Percentiles rank a stretch among this genome's conserved stretches.
Conservation (phyloP, 2,888 invertebrate genomes). For the Xestia rhomboidea region DNA sequence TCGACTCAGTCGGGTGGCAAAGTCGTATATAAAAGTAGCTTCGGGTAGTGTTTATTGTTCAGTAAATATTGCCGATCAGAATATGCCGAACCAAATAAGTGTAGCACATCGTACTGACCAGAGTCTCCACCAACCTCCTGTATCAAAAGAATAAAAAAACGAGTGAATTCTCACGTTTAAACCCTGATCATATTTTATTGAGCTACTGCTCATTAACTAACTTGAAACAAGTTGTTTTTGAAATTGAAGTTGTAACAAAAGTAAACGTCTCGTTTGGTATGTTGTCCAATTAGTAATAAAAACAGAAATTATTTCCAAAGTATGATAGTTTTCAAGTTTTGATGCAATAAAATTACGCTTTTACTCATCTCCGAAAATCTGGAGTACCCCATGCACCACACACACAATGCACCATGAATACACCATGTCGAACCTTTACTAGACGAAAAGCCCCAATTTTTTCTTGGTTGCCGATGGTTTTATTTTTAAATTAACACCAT, state of each 20-base stretch:
- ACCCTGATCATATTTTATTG: not conserved
- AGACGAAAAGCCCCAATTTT: not conserved
- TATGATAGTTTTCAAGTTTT: too few species aligned
- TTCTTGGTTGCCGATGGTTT: not conserved
- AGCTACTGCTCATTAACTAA: not conserved
- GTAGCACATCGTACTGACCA: not conserved
- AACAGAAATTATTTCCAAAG: not conserved
- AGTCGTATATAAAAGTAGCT: too few species aligned
- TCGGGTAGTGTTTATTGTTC: too few species aligned
- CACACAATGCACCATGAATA: too few species aligned
- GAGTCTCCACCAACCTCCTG: too few species aligned
- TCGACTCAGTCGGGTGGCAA: not conserved
- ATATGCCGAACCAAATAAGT: too few species aligned
- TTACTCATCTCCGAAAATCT: not conserved
- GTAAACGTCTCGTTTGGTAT: too few species aligned
- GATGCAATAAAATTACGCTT: too few species aligned
- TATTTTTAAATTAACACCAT: not conserved
- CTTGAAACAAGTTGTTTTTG: too few species aligned
- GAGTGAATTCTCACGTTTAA: not conserved
- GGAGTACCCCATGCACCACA: too few species aligned
- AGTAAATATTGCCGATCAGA: too few species aligned
- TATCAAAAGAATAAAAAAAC: not conserved
- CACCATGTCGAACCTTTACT: not conserved
- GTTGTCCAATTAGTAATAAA: not conserved
- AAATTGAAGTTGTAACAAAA: too few species aligned